Evolutionary conservation across 1,140 invertebrate species (phyloP), one percentile per base, ranked within the genome.

Genomic region (Microplitis mediator): DNA sequence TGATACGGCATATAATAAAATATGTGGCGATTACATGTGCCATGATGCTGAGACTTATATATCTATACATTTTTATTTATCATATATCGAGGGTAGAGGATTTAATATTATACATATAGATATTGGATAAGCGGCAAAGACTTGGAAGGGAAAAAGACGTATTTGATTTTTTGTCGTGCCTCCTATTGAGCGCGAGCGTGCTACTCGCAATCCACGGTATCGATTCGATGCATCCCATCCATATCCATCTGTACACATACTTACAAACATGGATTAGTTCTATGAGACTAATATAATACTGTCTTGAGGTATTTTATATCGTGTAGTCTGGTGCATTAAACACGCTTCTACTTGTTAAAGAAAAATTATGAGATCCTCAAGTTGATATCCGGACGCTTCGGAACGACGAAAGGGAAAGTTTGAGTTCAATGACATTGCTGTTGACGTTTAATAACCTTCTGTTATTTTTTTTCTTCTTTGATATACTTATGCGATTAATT

Each of bases 381-480:
- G 62, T 34, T 65, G 69, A 45, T 71, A 71, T 64, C 51, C 69
- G 69, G 62, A 71, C 62, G 69, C 69, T 63, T 45, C 69, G 34
- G 34, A 64, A 62, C 69, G 69, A 71, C 51, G 69, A 71, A 71
- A 71, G 69, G 69, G 69, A 71, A 71, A 71, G 69, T 71, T 71
- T 71, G 69, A 71, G 69, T 71, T 71, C 69, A 71, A 54, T 65
- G 69, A 71, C 69, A 71, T 71, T 71, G 69, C 32, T 45, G 52
- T 58, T 58, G 23, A 23, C 39, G 56, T 23, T 58, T 58, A 58
- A 58, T 58, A 58, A 58, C 56, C 56, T 58, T 58, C 56, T 65
- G 6, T 54, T 54, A 23, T 51, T 67, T 52, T 54, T 52, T 32
- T 67, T 13, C 8, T n/a, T n/a, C 11, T 62, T 39, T 62, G n/a